Evolutionary conservation across 2,888 invertebrate species (phyloP), one percentile per base, ranked within the genome.

Genomic region (Caenorhabditis uteleia): DNA sequence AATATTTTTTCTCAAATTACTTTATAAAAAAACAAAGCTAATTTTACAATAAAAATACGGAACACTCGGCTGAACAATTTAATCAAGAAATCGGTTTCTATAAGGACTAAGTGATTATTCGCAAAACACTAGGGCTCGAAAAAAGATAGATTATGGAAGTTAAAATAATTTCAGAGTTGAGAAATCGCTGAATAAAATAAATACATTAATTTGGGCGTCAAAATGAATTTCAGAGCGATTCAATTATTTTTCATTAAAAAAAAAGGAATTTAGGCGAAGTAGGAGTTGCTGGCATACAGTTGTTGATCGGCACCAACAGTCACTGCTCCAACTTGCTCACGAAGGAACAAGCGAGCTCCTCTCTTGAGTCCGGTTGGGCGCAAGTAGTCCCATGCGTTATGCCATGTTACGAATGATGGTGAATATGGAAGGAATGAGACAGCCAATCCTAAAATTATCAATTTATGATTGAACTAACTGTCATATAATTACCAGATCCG

Each of bases 371-470:
- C 78, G 27, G 59, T 54, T 21, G 82, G 80, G 29, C 61, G 60
- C 48, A 94, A 86, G 79, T 93, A 91, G 59, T 87, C 87, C 90
- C 90, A 93, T 84, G 94, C 94, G 57, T 90, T 88, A 8, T 89
- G 84, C 94, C 94, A 95, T 47, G 88, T 88, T 1, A 85, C 85
- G 83, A 93, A 94, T 46, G 88, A 85, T 1, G 92, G 91, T 91
- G 93, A 92, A 40, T 88, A 86, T 0, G 92, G 92, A 27, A 91
- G 91, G 60, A 89, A 88, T 21, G 92, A 93, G 45, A 92, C 92
- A 69, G 87, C 87, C 48, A 94, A 87, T 66, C 75, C 73, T 70
- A 45, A 39, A 45, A 10, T 26, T 46, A 20, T 18, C 25, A n/a
- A 12, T n/a, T 16, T n/a, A 6, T 14, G 20, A 45, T 49, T 18